Percentiles rank a stretch among this genome's conserved stretches.
These are phyloP conservation scores for Lasiommata megera DNA, from an alignment of 2,888 invertebrate species.

Conservation along the genomic window DNA sequence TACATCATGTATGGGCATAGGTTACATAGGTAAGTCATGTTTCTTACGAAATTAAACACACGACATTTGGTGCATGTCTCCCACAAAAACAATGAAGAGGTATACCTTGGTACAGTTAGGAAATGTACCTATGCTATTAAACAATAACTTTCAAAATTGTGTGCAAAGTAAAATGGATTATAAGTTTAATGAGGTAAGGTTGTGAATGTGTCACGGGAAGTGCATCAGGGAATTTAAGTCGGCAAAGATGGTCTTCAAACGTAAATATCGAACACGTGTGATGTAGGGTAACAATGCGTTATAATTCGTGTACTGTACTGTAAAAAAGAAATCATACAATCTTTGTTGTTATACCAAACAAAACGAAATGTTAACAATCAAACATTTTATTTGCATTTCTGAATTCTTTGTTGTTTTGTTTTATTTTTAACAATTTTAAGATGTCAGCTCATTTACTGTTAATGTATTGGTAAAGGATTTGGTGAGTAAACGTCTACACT, in stretches of 20 bases:
- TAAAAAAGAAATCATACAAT: too few relatives aligned
- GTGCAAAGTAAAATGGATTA: neutral
- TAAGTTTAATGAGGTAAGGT: neutral
- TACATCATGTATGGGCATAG: neutral
- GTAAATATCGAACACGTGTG: constrained; percentile 18
- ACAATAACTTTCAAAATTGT: constrained; percentile 7
- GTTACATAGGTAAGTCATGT: constrained; percentile 1
- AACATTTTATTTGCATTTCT: too few relatives aligned
- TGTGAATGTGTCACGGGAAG: neutral
- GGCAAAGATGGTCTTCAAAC: constrained; percentile 15
- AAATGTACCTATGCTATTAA: neutral
- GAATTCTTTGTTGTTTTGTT: too few relatives aligned
- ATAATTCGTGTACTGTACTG: too few relatives aligned
- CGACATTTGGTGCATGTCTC: constrained; percentile 18
- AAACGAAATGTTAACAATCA: too few relatives aligned
- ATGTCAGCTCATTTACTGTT: too few relatives aligned
- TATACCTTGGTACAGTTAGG: constrained; percentile 12
- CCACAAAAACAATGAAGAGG: constrained; percentile 26
- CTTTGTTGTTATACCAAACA: too few relatives aligned
- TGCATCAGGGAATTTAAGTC: neutral
- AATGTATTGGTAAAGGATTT: too few relatives aligned
- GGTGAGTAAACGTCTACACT: too few relatives aligned
- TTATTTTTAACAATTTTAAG: too few relatives aligned
- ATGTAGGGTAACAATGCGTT: constrained; percentile 10
- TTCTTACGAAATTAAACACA: constrained; percentile 12